Evolutionary conservation across 2,797 vertebrate species (phyloP), one percentile per base, ranked within the genome.

Genomic region (Cheirogaleus major): DNA sequence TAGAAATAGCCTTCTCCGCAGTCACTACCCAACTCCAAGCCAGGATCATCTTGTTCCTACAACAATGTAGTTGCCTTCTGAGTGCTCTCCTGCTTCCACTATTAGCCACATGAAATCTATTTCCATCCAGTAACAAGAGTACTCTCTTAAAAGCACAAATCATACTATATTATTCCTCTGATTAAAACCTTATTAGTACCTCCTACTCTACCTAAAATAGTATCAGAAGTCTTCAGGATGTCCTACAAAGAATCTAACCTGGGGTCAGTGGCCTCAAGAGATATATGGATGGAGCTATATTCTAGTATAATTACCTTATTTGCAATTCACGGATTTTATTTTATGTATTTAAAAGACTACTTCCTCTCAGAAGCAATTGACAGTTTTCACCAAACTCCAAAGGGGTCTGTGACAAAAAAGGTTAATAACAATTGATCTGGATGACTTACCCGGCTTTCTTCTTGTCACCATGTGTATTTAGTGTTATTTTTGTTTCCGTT

Each of bases 301-400:
- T 76, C 15, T 23, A 52, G 4, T 38, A 7, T 30, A 85, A 89
- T 50, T 45, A 9, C 11, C 5, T 70, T 69, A 52, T 79, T 88
- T 61, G 27, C 83, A 91, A 38, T 81, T 83, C 4, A 75, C 5
- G 55, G n/a, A 61, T 30, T 91, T 78, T 84, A 93, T 76, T 92
- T 96, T 95, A 63, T 79, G 30, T 50, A 67, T 59, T 55, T 92
- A 30, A 87, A 97, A 89, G 25, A 65, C 35, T 38, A 38, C 4
- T 50, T 38, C n/a, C 4, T 50, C 18, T 88, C 52, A 81, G 63
- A 96, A 92, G 18, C 43, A 86, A 50, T 76, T 10, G 25, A 32
- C 1, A 27, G n/a, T 4, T 72, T 93, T 82, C 10, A 69, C 14
- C 25, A 78, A 59, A 57, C 10, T 80, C 25, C 43, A 27, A 80